These are phyloP conservation scores for Oopsacas minuta DNA, from an alignment of 37 sponge, comb jelly and placozoan genomes.

Conservation along the genomic window DNA sequence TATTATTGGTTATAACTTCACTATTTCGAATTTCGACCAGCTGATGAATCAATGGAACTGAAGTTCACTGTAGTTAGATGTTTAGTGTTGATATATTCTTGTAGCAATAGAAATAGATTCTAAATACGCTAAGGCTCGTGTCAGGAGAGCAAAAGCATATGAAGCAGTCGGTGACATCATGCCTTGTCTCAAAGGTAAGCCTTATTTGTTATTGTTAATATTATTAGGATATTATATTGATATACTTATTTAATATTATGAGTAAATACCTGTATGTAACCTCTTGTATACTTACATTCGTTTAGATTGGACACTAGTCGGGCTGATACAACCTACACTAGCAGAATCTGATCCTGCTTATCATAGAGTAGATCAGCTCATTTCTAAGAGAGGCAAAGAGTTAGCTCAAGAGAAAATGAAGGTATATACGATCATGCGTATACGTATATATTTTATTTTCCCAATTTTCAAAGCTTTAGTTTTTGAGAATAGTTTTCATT, in stretches of 20 bases:
- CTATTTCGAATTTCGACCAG: background rate
- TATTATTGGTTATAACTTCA: too few relatives aligned
- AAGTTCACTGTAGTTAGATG: background rate
- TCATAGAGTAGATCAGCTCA: background rate
- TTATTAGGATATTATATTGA: background rate
- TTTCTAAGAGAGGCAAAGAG: background rate
- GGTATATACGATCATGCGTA: background rate
- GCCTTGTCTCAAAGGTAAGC: background rate
- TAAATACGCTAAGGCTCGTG: background rate
- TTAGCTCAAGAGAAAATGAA: background rate
- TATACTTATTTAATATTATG: too few relatives aligned
- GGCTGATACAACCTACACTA: background rate
- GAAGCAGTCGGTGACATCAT: background rate
- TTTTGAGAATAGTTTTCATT: background rate
- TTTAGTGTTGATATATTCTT: background rate
- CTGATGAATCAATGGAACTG: background rate
- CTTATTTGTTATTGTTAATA: background rate
- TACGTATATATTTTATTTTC: too few relatives aligned
- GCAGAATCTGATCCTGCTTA: background rate
- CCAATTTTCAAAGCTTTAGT: too few relatives aligned
- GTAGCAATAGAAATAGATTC: background rate
- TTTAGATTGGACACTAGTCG: conserved; percentile 13
- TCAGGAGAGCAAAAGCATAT: background rate
- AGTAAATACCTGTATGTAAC: too few relatives aligned
- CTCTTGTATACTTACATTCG: background rate